Percentiles rank a stretch among this genome's conserved stretches.
phyloP scores from a whole-genome alignment of 2,113 vertebrate genomes.

The Pan paniscus region DNA sequence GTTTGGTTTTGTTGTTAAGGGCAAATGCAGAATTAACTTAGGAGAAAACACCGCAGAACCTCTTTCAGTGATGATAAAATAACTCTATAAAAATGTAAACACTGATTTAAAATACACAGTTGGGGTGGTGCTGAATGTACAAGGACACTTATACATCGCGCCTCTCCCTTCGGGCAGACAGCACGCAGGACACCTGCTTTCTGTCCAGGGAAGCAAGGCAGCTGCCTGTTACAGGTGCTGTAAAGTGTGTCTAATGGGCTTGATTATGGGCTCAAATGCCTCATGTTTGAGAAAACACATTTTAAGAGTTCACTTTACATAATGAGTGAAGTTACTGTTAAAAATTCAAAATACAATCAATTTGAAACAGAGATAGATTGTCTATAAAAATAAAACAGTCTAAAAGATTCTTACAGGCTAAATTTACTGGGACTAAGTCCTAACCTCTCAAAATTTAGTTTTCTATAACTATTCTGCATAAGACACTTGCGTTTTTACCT shows the following conservation, averaged over 20 bases:
- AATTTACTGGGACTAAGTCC: not conserved
- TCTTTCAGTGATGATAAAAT: not conserved
- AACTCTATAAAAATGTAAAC: not conserved
- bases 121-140: not conserved
- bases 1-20: not conserved
- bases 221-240: no score
- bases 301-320: not conserved
- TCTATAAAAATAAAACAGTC: not conserved
- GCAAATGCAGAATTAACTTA: not conserved
- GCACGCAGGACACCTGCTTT: not conserved
- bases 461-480: not conserved
- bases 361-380: not conserved
- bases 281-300: not conserved
- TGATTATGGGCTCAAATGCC: not conserved
- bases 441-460: no score
- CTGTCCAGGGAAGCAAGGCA: not conserved
- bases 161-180: fast-evolving
- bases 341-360: not conserved
- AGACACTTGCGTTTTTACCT: not conserved
- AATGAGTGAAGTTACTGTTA: not conserved
- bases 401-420: no score
- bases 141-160: fast-evolving
- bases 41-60: no score
- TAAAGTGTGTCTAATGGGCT: not conserved
- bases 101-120: not conserved